Percentiles rank a stretch among this genome's conserved stretches.
Evolutionary conservation across 2,888 invertebrate species (phyloP).

Genomic region (Folsomia manolachei): DNA sequence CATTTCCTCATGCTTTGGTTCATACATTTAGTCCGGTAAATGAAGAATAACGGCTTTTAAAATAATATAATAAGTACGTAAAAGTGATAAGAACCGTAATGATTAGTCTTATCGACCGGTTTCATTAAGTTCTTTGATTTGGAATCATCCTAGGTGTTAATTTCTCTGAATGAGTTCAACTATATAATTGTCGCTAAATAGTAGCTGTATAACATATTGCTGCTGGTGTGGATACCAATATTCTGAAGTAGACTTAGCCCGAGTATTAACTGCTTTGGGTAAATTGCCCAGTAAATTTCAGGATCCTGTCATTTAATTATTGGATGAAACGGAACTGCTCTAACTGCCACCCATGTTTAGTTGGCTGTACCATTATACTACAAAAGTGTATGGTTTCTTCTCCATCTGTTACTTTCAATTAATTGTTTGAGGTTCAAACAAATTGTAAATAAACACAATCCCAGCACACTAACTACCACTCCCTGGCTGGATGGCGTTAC

Average conservation of each 20-base stretch:
- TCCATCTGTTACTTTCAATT: slow-evolving; percentile 2
- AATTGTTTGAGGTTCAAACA: neutral
- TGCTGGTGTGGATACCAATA: neutral
- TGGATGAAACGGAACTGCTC: neutral
- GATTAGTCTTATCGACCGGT: too few species aligned
- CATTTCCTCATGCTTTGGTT: too few species aligned
- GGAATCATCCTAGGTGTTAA: neutral
- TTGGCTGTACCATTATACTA: neutral
- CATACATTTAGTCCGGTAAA: too few species aligned
- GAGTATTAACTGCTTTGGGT: neutral
- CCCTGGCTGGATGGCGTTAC: neutral
- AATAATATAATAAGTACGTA: too few species aligned
- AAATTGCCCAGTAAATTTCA: neutral
- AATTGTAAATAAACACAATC: neutral
- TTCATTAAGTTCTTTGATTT: neutral
- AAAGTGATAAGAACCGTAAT: too few species aligned
- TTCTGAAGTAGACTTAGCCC: neutral
- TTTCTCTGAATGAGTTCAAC: neutral
- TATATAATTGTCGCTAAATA: neutral
- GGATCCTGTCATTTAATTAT: neutral
- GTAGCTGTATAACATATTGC: neutral
- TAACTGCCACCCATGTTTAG: too few species aligned
- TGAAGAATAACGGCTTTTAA: too few species aligned
- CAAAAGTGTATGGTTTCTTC: neutral
- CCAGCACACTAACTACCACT: neutral